Evolutionary conservation across 2,797 vertebrate species (phyloP).

Genomic region (Ptychobarbus kaznakovi): DNA sequence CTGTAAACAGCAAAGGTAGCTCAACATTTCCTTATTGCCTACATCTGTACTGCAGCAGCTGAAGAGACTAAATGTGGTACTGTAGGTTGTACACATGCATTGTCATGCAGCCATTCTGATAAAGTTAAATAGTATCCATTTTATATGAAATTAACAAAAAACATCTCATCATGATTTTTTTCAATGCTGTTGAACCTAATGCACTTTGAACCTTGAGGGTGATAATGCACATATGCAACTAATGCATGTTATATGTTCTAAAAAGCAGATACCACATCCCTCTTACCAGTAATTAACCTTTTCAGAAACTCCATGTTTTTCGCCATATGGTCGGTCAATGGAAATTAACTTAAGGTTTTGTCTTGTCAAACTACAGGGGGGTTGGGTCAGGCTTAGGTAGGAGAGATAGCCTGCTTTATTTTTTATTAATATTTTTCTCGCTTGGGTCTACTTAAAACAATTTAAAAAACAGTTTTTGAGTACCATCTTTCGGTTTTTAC

Average conservation of each 20-base stretch:
- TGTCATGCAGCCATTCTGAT: background rate
- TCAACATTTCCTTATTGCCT: conserved; percentile 54
- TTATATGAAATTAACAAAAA: background rate
- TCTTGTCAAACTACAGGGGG: background rate
- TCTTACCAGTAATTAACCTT: background rate
- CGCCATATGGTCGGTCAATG: background rate
- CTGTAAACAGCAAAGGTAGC: conserved; percentile 47
- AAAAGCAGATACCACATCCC: conserved; percentile 55
- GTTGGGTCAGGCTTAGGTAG: background rate
- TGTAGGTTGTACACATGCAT: conserved; percentile 7
- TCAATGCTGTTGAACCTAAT: conserved; percentile 22
- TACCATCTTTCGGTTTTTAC: background rate
- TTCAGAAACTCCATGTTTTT: background rate
- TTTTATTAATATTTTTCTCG: background rate
- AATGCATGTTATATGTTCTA: conserved; percentile 60
- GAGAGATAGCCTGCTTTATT: background rate
- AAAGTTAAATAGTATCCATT: background rate
- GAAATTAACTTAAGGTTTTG: background rate
- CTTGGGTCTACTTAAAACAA: background rate
- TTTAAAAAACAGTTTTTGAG: background rate
- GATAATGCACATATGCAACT: background rate
- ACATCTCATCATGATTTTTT: background rate
- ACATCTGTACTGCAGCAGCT: background rate
- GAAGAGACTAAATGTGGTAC: background rate
- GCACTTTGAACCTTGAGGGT: conserved; percentile 6